Evolutionary conservation across 2,888 invertebrate species (phyloP).

Genomic region (Pherbina coryleti): DNA sequence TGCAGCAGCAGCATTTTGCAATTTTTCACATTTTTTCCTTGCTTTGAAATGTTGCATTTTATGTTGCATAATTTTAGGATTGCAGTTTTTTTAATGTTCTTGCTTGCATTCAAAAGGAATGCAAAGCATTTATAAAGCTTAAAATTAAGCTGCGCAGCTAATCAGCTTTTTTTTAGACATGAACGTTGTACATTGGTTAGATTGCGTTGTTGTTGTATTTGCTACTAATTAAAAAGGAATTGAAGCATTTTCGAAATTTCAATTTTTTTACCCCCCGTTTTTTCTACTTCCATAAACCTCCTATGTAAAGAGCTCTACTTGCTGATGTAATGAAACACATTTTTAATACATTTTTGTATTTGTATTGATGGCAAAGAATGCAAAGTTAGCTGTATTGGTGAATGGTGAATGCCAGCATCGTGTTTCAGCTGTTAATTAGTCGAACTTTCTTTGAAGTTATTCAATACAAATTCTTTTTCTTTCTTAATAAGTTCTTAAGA

Average conservation of each 20-base stretch:
- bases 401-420: neutral
- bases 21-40: neutral
- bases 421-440: neutral
- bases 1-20: neutral
- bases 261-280: neutral
- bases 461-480: neutral
- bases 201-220: neutral
- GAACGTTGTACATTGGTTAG: neutral
- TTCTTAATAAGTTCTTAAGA: no score
- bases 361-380: no score
- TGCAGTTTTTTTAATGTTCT: neutral
- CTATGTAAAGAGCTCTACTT: neutral
- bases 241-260: slow-evolving; percentile 1
- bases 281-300: neutral
- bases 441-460: neutral
- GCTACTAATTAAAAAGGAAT: slow-evolving; percentile 30
- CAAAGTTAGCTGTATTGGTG: no score
- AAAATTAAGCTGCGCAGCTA: slow-evolving; percentile 14
- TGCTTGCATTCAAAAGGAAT: neutral
- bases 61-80: slow-evolving; percentile 18
- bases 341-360: neutral
- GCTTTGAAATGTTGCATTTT: neutral
- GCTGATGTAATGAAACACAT: neutral
- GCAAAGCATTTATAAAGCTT: slow-evolving; percentile 8
- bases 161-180: neutral